Evolutionary conservation across 2,113 vertebrate species (phyloP).

Genomic region (Pterocles gutturalis): DNA sequence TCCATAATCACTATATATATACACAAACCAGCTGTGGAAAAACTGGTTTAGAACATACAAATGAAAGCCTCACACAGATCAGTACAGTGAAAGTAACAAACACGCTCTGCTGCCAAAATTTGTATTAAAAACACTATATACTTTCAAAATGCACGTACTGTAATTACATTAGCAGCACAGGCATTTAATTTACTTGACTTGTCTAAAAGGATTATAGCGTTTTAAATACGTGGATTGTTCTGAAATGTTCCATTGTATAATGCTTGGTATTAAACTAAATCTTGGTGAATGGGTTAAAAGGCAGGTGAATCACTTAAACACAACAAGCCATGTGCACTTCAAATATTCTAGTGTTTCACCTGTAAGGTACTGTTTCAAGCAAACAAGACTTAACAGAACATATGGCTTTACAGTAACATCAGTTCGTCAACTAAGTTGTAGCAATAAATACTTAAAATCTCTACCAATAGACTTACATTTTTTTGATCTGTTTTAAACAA

Average conservation of each 20-base stretch:
- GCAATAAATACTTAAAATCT: slow-evolving; percentile 94
- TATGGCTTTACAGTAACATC: slow-evolving; percentile 86
- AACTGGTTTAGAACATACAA: slow-evolving; percentile 79
- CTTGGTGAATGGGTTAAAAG: slow-evolving; percentile 78
- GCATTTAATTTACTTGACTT: slow-evolving; percentile 60
- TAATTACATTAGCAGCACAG: slow-evolving; percentile 60
- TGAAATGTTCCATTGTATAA: slow-evolving; percentile 65
- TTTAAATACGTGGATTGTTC: slow-evolving; percentile 64
- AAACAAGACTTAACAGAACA: slow-evolving; percentile 81
- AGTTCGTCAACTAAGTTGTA: slow-evolving; percentile 81
- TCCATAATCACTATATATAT: slow-evolving; percentile 85
- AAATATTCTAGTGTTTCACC: slow-evolving; percentile 77
- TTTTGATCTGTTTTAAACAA: slow-evolving; percentile 85
- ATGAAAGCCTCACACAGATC: slow-evolving; percentile 80
- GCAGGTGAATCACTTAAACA: slow-evolving; percentile 75
- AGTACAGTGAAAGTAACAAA: slow-evolving; percentile 76
- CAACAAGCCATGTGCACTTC: slow-evolving; percentile 81
- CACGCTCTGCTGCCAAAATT: slow-evolving; percentile 75
- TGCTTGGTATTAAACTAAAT: slow-evolving; percentile 65
- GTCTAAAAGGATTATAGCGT: slow-evolving; percentile 55
- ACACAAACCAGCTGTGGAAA: slow-evolving; percentile 81
- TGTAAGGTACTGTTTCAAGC: slow-evolving; percentile 75
- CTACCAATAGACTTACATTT: slow-evolving; percentile 86
- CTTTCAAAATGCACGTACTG: slow-evolving; percentile 59
- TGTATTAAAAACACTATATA: slow-evolving; percentile 62